Evolutionary conservation across 2,113 vertebrate genomes (phyloP).

Genomic region (Triplophysa tibetana): DNA sequence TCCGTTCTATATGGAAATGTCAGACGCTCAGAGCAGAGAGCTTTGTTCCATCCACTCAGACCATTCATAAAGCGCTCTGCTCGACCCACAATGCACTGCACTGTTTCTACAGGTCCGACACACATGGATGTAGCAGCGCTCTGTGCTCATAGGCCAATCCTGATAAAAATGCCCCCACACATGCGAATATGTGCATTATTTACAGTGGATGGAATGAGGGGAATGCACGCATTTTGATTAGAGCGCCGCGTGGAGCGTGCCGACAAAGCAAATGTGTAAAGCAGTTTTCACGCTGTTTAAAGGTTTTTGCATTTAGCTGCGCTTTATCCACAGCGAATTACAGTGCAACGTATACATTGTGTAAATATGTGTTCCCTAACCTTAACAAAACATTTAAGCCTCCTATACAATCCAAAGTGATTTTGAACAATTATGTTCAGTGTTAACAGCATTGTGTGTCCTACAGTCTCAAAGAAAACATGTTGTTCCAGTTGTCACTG

Average conservation of each 20-base stretch:
- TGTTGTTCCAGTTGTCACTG: slow-evolving; percentile 4
- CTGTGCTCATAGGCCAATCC: slow-evolving; percentile 54
- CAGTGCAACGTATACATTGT: too few species aligned
- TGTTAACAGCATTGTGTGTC: not conserved
- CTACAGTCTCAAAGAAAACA: slow-evolving; percentile 5
- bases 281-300: too few species aligned
- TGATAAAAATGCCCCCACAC: slow-evolving; percentile 24
- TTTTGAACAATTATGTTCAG: not conserved
- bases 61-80: slow-evolving; percentile 74
- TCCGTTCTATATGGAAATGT: slow-evolving; percentile 68
- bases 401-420: not conserved
- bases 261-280: too few species aligned
- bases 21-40: slow-evolving; percentile 68
- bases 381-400: not conserved
- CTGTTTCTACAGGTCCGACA: slow-evolving; percentile 62
- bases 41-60: slow-evolving; percentile 71
- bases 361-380: too few species aligned
- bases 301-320: too few species aligned
- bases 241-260: not conserved
- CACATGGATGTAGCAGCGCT: slow-evolving; percentile 66
- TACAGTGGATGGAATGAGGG: slow-evolving; percentile 54
- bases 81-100: slow-evolving; percentile 68
- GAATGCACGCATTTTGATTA: slow-evolving; percentile 23
- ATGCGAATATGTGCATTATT: slow-evolving; percentile 42
- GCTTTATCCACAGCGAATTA: not conserved